These are phyloP conservation scores for Apamea anceps DNA, from an alignment of 2,888 invertebrate genomes.

Conservation along the genomic window DNA sequence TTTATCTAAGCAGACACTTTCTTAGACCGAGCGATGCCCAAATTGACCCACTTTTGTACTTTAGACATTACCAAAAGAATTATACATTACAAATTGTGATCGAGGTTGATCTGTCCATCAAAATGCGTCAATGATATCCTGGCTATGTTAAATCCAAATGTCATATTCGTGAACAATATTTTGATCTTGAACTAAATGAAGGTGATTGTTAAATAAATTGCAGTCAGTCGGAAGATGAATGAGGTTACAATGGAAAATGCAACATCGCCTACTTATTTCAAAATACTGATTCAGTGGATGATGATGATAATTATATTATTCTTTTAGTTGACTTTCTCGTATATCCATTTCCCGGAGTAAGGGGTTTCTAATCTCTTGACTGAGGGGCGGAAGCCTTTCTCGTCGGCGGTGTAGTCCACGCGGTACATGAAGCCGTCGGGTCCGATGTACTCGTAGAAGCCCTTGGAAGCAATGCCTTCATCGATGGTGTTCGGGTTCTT, in stretches of 20 bases:
- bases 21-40: conserved; percentile 66
- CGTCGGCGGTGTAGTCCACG: conserved; percentile 89
- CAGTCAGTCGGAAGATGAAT: conserved; percentile 70
- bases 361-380: conserved; percentile 86
- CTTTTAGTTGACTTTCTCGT: conserved; percentile 84
- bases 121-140: conserved; percentile 64
- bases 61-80: conserved; percentile 67
- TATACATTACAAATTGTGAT: conserved; percentile 64
- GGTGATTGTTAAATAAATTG: conserved; percentile 71
- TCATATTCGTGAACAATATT: conserved; percentile 80
- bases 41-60: conserved; percentile 75
- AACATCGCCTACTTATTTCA: conserved; percentile 78
- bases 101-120: conserved; percentile 68
- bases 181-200: conserved; percentile 75
- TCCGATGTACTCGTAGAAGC: conserved; percentile 89
- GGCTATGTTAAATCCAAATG: conserved; percentile 76
- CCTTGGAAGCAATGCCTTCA: conserved; percentile 88
- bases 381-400: conserved; percentile 88
- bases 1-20: conserved; percentile 80
- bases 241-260: conserved; percentile 60
- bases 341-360: conserved; percentile 88
- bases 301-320: conserved; percentile 49
- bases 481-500: conserved; percentile 87
- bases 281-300: conserved; percentile 85
- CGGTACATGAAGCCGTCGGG: conserved; percentile 89